Evolutionary conservation across 2,888 invertebrate genomes (phyloP).

Genomic region (Xestia ashworthii): DNA sequence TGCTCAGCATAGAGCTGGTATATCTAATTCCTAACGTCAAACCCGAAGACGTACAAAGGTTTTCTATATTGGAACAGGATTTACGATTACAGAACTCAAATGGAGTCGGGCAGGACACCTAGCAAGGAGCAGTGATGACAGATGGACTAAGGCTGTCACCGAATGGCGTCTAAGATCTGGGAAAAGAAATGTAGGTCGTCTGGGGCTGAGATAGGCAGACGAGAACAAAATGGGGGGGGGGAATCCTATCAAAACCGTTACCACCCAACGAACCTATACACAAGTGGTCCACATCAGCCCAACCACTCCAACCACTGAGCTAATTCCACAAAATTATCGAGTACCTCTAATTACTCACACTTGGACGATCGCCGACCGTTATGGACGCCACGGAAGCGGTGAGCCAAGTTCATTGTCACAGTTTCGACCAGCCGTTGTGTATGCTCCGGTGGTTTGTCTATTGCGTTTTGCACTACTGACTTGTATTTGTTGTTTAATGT

Average conservation of each 20-base stretch:
- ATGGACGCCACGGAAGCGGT: constrained; percentile 69
- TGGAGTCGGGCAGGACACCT: too few species aligned
- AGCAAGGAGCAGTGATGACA: too few species aligned
- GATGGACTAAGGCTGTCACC: too few species aligned
- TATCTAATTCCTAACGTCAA: background rate
- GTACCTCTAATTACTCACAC: constrained; percentile 72
- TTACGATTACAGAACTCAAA: too few species aligned
- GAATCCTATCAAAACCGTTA: background rate
- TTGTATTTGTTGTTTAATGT: constrained; percentile 17
- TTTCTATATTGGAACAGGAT: too few species aligned
- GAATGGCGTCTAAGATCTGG: too few species aligned
- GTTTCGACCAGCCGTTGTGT: constrained; percentile 70
- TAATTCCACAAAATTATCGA: constrained; percentile 63
- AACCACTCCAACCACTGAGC: constrained; percentile 15
- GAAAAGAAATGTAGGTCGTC: too few species aligned
- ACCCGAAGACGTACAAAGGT: background rate
- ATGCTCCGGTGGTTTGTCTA: constrained; percentile 59
- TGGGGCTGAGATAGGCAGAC: too few species aligned
- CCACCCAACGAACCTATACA: background rate
- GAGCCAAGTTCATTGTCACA: constrained; percentile 74
- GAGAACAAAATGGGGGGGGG: too few species aligned
- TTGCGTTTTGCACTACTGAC: constrained; percentile 27
- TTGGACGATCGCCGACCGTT: constrained; percentile 71
- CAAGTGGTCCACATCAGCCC: constrained; percentile 14
- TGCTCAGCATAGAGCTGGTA: background rate